These are phyloP conservation scores for Gallinago undulata DNA, from an alignment of 2,113 vertebrate species.

Conservation along the genomic window DNA sequence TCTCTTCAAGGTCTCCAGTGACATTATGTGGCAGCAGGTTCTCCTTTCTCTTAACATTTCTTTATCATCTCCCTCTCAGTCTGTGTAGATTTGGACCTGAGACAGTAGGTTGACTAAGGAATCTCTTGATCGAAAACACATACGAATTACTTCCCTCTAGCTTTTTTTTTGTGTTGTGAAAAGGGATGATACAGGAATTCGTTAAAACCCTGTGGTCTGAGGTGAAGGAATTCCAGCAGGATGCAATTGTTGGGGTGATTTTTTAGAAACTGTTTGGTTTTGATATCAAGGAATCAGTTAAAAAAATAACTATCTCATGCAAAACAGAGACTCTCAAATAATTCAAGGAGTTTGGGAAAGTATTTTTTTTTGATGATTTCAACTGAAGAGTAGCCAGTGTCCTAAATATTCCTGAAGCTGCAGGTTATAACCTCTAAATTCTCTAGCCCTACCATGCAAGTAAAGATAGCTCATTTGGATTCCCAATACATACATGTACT, in stretches of 20 bases:
- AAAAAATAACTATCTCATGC: neutral
- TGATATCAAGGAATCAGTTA: neutral
- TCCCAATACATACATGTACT: neutral
- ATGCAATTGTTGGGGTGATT: too few relatives aligned
- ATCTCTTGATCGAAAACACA: neutral
- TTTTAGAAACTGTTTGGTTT: neutral
- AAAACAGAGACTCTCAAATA: neutral
- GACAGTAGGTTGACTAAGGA: neutral
- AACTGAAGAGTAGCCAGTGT: neutral
- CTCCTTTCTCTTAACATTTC: neutral
- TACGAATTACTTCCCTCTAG: neutral
- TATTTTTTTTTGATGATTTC: neutral
- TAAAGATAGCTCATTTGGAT: neutral
- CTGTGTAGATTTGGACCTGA: neutral
- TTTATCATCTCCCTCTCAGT: neutral
- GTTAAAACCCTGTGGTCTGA: neutral
- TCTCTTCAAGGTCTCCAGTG: neutral
- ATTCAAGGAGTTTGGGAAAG: neutral
- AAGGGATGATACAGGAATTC: neutral
- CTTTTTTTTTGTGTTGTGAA: neutral
- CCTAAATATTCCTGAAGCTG: neutral
- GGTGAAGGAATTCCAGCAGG: neutral
- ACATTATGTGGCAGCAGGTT: neutral
- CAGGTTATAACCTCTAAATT: neutral
- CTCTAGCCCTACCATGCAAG: neutral